Conservation (phyloP, 2,888 invertebrate species). For the Caenorhabditis sinica region DNA sequence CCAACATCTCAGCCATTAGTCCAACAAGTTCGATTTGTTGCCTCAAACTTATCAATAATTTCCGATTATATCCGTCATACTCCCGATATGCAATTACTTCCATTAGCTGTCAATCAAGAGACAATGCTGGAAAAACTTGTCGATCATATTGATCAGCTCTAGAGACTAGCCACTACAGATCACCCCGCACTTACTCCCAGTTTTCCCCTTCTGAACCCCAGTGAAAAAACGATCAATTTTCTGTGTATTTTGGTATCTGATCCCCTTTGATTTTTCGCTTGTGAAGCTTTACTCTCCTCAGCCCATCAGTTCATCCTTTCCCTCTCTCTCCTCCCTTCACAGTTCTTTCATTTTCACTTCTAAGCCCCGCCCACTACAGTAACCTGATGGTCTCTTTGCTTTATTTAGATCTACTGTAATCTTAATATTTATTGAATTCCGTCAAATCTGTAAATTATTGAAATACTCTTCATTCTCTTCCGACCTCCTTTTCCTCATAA, state of each 20-base stretch:
- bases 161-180: not conserved
- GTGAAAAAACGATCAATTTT: conserved; percentile 32
- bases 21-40: conserved; percentile 68
- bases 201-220: conserved; percentile 23
- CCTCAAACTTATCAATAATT: conserved; percentile 58
- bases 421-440: conserved; percentile 31
- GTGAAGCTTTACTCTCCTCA: conserved; percentile 46
- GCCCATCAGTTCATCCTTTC: conserved; percentile 7
- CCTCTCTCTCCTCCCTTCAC: conserved; percentile 15
- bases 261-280: conserved; percentile 26
- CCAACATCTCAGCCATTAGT: conserved; percentile 28
- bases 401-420: conserved; percentile 58
- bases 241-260: conserved; percentile 29
- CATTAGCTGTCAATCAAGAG: conserved; percentile 67
- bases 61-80: conserved; percentile 69
- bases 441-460: conserved; percentile 37
- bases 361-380: conserved; percentile 37
- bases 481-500: conserved; percentile 7
- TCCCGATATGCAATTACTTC: conserved; percentile 73
- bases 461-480: conserved; percentile 2
- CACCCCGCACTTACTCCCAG: not conserved
- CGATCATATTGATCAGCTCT: conserved; percentile 50
- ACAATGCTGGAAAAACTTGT: conserved; percentile 62
- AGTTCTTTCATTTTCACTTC: conserved; percentile 9
- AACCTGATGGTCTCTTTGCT: conserved; percentile 58